A percentile compares a stretch with the other conserved stretches of the same genome.
Conservation (phyloP, 2,113 vertebrate genomes). For the Himantopus leucocephalus region DNA sequence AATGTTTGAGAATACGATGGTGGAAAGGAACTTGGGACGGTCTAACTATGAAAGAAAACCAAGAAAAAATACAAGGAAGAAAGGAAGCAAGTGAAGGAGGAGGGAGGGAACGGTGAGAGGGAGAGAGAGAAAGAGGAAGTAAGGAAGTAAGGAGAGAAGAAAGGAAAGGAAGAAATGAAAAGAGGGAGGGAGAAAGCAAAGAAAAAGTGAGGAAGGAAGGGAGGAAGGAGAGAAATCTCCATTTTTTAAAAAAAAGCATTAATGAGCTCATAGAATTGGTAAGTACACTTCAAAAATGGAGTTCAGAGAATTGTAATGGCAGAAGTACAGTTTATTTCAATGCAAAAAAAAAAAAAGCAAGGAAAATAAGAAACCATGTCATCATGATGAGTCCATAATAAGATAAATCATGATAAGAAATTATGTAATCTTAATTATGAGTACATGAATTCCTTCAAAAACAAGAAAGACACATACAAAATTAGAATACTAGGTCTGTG, state of each 20-base stretch:
- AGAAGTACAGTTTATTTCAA: neutral
- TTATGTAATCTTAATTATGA: neutral
- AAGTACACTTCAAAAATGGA: neutral
- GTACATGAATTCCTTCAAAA: neutral
- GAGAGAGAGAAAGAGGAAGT: neutral
- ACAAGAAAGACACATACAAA: neutral
- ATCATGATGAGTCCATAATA: neutral
- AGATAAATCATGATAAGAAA: neutral
- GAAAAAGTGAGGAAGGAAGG: neutral
- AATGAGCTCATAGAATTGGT: neutral
- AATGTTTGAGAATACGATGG: neutral
- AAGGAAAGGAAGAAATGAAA: neutral
- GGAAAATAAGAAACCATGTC: neutral
- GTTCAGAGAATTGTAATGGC: neutral
- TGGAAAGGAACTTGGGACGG: neutral
- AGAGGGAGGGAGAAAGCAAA: neutral
- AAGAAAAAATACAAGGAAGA: neutral
- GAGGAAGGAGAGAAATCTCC: neutral
- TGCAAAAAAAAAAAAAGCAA: neutral
- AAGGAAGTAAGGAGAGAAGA: neutral
- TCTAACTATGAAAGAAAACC: neutral
- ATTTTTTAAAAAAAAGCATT: accelerated
- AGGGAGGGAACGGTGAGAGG: neutral
- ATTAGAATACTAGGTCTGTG: neutral
- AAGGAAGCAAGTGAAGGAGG: neutral